Conservation (phyloP, 2,113 vertebrate genomes). For the Catharus bicknelli region DNA sequence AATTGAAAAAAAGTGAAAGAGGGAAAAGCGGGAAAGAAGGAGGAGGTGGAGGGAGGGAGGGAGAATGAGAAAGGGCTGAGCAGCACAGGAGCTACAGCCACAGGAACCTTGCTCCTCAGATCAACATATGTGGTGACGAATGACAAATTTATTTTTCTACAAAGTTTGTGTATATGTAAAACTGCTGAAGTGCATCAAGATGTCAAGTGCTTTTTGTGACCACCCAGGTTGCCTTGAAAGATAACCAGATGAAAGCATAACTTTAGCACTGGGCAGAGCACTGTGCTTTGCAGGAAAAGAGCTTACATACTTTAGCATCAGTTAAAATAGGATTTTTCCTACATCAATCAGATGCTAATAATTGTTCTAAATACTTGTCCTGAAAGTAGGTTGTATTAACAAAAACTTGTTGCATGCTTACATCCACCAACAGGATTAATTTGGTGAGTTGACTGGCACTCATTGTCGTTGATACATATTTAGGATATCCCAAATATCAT, state of each 20-base stretch:
- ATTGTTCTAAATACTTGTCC: conserved; percentile 53
- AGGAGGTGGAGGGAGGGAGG: background rate
- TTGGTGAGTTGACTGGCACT: background rate
- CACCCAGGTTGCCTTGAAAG: conserved; percentile 99
- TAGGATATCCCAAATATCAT: background rate
- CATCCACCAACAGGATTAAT: background rate
- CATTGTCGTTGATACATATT: background rate
- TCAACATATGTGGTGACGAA: conserved; percentile 99
- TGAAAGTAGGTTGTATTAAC: conserved; percentile 46
- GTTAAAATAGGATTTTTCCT: conserved; percentile 44
- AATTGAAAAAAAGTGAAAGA: conserved; percentile 13
- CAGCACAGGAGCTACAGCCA: conserved; percentile 77
- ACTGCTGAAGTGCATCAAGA: conserved; percentile 99
- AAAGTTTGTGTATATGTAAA: conserved; percentile 99
- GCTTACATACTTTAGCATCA: conserved; percentile 12
- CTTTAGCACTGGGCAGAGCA: conserved; percentile 80
- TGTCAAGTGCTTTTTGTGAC: conserved; percentile 99
- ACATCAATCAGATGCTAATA: conserved; percentile 66
- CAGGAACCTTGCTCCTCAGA: conserved; percentile 80
- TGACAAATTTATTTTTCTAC: conserved; percentile 99
- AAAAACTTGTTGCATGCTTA: conserved; percentile 8
- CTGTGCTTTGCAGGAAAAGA: conserved; percentile 51
- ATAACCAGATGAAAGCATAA: conserved; percentile 98
- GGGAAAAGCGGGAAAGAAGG: conserved; percentile 3
- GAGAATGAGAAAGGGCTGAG: conserved; percentile 56